Conservation (phyloP, 1,140 invertebrate species). For the Apocrypta bakeri region DNA sequence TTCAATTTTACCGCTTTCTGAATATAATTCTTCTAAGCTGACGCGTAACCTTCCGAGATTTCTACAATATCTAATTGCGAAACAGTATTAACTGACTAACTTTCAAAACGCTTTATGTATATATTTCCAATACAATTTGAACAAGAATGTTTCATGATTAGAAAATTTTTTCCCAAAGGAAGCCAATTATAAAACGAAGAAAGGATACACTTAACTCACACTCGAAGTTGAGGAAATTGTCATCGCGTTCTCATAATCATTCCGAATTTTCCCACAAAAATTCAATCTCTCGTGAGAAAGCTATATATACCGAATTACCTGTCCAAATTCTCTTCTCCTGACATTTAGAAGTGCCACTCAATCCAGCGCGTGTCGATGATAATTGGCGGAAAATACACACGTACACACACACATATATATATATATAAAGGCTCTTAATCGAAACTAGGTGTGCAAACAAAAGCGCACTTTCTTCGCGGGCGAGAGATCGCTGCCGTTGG, state of each 20-base stretch:
- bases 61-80: too few relatives aligned
- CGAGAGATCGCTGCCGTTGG: background rate
- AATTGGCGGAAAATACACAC: constrained; percentile 20
- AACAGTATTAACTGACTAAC: too few relatives aligned
- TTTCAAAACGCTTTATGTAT: too few relatives aligned
- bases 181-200: background rate
- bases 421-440: background rate
- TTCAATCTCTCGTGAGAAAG: background rate
- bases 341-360: background rate
- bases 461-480: constrained; percentile 9
- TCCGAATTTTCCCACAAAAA: background rate
- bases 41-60: too few relatives aligned
- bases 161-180: background rate
- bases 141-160: too few relatives aligned
- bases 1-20: too few relatives aligned
- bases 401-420: background rate
- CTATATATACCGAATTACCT: background rate
- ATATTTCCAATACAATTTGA: too few relatives aligned
- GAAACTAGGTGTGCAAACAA: background rate
- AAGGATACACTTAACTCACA: background rate
- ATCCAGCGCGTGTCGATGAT: background rate
- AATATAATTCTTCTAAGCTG: too few relatives aligned
- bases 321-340: background rate
- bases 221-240: background rate
- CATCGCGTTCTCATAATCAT: background rate